phyloP scores from a whole-genome alignment of 2,797 vertebrate species.

The Arctocebus calabarensis region DNA sequence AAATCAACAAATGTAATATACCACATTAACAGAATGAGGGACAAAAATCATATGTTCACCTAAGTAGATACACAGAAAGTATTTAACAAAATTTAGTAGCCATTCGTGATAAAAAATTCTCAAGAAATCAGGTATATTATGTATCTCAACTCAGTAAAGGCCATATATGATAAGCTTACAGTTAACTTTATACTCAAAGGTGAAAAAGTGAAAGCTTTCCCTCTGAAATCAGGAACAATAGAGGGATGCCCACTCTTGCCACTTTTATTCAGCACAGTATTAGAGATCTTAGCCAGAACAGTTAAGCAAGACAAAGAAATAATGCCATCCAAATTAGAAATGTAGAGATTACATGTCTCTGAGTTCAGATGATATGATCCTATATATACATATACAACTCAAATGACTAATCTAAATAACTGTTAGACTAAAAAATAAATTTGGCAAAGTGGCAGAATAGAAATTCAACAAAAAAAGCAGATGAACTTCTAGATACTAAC shows the following conservation, averaged over 20 bases:
- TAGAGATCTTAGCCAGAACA: not conserved
- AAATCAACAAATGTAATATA: not conserved
- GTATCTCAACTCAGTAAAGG: not conserved
- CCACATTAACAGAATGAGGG: not conserved
- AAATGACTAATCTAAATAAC: not conserved
- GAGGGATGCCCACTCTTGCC: not conserved
- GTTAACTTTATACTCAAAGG: not conserved
- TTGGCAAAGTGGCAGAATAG: not conserved
- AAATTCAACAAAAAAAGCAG: not conserved
- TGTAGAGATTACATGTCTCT: not conserved
- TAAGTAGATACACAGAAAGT: not conserved
- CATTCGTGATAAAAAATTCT: not conserved
- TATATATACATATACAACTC: not conserved
- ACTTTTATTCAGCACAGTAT: not conserved
- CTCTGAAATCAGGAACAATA: not conserved
- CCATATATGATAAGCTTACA: not conserved
- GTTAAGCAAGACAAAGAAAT: not conserved
- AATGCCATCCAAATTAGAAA: not conserved
- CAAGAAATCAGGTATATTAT: not conserved
- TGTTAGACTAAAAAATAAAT: not conserved
- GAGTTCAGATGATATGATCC: not conserved
- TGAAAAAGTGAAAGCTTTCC: not conserved
- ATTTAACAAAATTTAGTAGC: not conserved
- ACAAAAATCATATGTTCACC: not conserved
- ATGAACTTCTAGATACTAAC: not conserved